A percentile compares a stretch with the other conserved stretches of the same genome.
Evolutionary conservation across 2,888 invertebrate species (phyloP).

Genomic region (Polia nebulosa): DNA sequence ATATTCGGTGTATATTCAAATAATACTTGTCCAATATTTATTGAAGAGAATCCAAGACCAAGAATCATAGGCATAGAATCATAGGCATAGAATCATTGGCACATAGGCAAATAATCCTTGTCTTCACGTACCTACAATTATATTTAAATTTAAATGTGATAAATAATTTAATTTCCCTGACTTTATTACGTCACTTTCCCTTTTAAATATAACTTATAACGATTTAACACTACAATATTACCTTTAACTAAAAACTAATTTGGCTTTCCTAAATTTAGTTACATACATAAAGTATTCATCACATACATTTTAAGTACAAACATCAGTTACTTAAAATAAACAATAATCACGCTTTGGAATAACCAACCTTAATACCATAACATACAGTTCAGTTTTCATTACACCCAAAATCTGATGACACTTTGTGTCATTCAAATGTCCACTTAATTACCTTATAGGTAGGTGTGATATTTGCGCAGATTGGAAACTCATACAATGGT

Average conservation of each 20-base stretch:
- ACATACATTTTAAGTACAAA: slow-evolving; percentile 22
- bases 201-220: background rate
- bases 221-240: background rate
- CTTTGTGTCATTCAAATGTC: background rate
- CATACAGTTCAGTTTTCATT: slow-evolving; percentile 15
- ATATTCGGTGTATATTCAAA: too few relatives aligned
- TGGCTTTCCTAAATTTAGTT: background rate
- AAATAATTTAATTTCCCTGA: background rate
- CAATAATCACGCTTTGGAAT: background rate
- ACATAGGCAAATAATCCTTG: too few relatives aligned
- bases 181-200: background rate
- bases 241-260: background rate
- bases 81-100: too few relatives aligned
- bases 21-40: too few relatives aligned
- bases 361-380: slow-evolving; percentile 12
- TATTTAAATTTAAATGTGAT: too few relatives aligned
- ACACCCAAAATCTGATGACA: background rate
- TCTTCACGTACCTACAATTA: too few relatives aligned
- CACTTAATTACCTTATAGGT: accelerated
- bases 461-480: background rate
- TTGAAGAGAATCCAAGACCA: too few relatives aligned
- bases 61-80: too few relatives aligned
- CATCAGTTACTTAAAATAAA: background rate
- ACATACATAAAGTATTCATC: background rate
- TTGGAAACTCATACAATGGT: background rate